Evolutionary conservation across 2,797 vertebrate species (phyloP), one percentile per base, ranked within the genome.

Genomic region (Columba guinea): DNA sequence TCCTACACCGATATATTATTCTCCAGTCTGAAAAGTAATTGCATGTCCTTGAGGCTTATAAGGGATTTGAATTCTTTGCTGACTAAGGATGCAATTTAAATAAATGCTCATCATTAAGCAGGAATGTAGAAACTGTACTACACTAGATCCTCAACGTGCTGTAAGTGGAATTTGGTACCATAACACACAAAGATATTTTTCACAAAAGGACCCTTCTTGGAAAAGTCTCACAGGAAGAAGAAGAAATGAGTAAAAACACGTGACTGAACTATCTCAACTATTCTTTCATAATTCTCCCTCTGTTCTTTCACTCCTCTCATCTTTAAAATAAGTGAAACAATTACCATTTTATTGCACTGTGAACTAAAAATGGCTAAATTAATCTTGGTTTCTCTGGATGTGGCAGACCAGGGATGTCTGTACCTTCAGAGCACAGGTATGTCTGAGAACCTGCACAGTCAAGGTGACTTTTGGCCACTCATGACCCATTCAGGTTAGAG

Each of bases 21-120:
- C 78, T 85, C 35, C 68, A 82, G 67, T 24, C 44, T 94, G 68
- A 93, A 94, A 94, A 71, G 62, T 59, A 83, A 68, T 75, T 92
- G 55, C 32, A 89, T 77, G 56, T 93, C 51, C 84, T 93, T 64
- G 84, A 77, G 46, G 63, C 46, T 91, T 86, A 80, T 87, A 70
- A 83, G 60, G 71, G 64, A 46, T 87, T 92, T 93, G 44, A 94
- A 77, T 80, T 53, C 75, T 96, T 93, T 95, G 74, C 84, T 94
- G 91, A 95, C 90, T 94, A 94, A 84, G 71, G 37, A 92, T 90
- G 71, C 4, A 0, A 70, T 86, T 87, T 94, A 93, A 86, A 84
- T 70, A 90, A 90, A 70, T 65, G 63, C 51, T 91, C 32, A 59
- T 81, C 32, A 32, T 76, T 91, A 88, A 93, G 32, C 21, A 71